These are phyloP conservation scores for Drosophila recens DNA, from an alignment of 2,888 invertebrate genomes.

Conservation along the genomic window DNA sequence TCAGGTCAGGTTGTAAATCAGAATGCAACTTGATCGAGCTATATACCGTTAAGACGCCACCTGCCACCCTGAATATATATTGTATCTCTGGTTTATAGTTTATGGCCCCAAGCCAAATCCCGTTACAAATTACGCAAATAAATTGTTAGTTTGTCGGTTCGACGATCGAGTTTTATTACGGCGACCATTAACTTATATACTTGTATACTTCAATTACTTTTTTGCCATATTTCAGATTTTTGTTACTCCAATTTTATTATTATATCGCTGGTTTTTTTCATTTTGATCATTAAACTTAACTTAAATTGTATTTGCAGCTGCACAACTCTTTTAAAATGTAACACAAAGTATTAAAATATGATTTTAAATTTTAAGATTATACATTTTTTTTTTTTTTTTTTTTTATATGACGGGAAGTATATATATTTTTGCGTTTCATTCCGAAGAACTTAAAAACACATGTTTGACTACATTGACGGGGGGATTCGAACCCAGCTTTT, in stretches of 20 bases:
- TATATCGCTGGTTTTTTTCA: too few species aligned
- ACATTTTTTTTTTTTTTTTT: too few species aligned
- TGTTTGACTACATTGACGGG: too few species aligned
- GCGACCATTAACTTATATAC: not conserved
- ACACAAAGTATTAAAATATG: too few species aligned
- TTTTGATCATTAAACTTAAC: too few species aligned
- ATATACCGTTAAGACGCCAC: constrained; percentile 6
- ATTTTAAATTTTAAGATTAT: not conserved
- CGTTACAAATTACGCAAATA: constrained; percentile 30
- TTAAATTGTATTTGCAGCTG: too few species aligned
- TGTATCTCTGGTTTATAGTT: constrained; percentile 28
- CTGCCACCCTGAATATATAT: constrained; percentile 9
- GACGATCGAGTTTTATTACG: not conserved
- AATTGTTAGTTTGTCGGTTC: constrained; percentile 21
- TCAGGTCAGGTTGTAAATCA: constrained; percentile 77
- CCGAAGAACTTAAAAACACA: too few species aligned
- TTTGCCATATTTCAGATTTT: not conserved
- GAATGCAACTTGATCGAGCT: constrained; percentile 29
- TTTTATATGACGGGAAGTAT: too few species aligned
- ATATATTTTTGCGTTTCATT: too few species aligned
- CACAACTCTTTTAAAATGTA: too few species aligned
- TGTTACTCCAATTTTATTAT: too few species aligned
- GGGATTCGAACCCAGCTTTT: too few species aligned
- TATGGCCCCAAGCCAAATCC: constrained; percentile 22
- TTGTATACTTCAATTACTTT: constrained; percentile 2